Conservation (phyloP, 2,113 vertebrate genomes). For the Physeter macrocephalus region DNA sequence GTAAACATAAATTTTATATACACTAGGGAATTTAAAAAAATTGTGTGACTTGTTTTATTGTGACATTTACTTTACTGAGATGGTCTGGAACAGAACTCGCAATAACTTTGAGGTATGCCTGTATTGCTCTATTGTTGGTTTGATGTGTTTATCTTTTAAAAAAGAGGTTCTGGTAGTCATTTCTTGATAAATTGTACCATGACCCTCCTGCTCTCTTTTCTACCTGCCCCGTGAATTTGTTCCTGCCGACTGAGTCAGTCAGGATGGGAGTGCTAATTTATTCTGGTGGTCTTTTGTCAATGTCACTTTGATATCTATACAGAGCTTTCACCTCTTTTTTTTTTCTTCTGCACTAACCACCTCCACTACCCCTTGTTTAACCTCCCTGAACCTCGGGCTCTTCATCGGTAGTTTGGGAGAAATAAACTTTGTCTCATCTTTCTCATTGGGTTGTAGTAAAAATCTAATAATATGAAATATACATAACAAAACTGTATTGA, state of each 20-base stretch:
- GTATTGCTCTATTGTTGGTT: background rate
- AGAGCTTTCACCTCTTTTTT: background rate
- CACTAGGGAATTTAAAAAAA: background rate
- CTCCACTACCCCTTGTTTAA: background rate
- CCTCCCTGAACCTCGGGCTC: background rate
- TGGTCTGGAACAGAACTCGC: background rate
- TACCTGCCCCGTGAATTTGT: background rate
- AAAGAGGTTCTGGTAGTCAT: background rate
- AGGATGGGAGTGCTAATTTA: background rate
- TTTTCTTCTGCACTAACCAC: background rate
- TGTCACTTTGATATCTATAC: background rate
- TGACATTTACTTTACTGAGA: background rate
- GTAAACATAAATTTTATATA: background rate
- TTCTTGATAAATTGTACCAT: background rate
- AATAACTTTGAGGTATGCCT: background rate
- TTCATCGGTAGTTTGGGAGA: background rate
- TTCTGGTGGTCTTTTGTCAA: background rate
- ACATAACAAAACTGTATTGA: background rate
- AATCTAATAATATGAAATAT: background rate
- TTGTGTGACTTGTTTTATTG: background rate
- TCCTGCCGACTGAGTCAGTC: background rate
- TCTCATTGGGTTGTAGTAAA: background rate
- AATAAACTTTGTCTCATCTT: background rate
- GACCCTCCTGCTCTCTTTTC: background rate
- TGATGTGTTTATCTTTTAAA: background rate